phyloP scores from a whole-genome alignment of 2,888 invertebrate genomes.

The Tortrix viridana region DNA sequence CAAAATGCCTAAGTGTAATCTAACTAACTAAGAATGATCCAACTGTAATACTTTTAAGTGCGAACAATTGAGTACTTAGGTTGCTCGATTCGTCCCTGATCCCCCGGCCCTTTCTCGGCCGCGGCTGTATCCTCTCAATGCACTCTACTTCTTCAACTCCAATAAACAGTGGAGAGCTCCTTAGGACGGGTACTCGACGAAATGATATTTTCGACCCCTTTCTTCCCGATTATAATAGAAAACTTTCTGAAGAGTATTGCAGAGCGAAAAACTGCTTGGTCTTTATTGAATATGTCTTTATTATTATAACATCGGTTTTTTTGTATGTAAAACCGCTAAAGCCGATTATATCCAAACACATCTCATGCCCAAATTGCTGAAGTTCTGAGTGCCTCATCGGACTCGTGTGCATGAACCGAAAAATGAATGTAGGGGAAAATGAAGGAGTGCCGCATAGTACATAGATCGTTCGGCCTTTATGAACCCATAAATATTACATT shows the following conservation, averaged over 20 bases:
- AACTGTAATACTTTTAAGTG: constrained; percentile 1
- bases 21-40: background rate
- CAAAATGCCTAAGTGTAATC: too few species aligned
- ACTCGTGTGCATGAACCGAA: constrained; percentile 25
- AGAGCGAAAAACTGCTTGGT: background rate
- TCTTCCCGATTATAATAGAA: constrained; percentile 4
- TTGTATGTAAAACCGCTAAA: constrained; percentile 7
- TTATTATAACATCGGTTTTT: background rate
- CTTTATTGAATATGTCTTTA: background rate
- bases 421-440: constrained; percentile 18
- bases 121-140: constrained; percentile 47
- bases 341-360: constrained; percentile 15
- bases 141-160: constrained; percentile 29
- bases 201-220: constrained; percentile 34
- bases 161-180: constrained; percentile 38
- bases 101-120: constrained; percentile 53
- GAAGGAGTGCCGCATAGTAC: constrained; percentile 14
- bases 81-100: constrained; percentile 53
- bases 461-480: constrained; percentile 2
- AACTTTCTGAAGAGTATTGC: constrained; percentile 21
- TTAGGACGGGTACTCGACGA: constrained; percentile 25
- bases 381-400: constrained; percentile 21
- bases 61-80: constrained; percentile 6
- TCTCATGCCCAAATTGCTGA: constrained; percentile 20
- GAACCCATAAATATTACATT: background rate